Base-by-base conservation (phyloP, 37 sponge, comb jelly and placozoan genomes). In the Corticium candelabrum region DNA sequence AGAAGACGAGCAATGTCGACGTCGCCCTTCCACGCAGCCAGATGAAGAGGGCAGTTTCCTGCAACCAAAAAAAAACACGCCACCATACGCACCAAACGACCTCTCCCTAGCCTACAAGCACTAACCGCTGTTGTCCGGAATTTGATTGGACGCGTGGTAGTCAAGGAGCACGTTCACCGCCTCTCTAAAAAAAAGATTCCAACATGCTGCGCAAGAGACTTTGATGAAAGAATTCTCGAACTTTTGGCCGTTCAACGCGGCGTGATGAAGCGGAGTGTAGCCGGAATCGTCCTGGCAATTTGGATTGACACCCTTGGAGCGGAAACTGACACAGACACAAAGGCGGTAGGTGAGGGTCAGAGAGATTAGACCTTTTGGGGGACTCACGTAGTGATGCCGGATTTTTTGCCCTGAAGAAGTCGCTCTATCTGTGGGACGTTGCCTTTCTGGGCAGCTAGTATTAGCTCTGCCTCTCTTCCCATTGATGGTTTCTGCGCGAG, bases 1-100 rank as follows among this genome's bases (percentile, higher is more conserved):
- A 93, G 72, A 35, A 90, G 57, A 74, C 73, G 80, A 0, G 84
- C 83, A 4, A 90, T 76, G 41, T 90, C 89, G 29, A 82, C 5
- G 81, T 94, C 89, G 29, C 95, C 95, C 68, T 90, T 88, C 90
- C 91, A 90, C 11, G 91, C 86, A 31, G 90, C 86, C 74, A 90
- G 67, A 56, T 90, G 90, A 1, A 94, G 79, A 0, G 90, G 90
- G 43, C 68, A 85, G 73, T 82, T 86, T 34, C 90, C 87, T 87
- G 41, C 5, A 15, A 74, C 36, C 1, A 30, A 74, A n/a, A 32
- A 2, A 1, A 37, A 32, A 74, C 75, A 37, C 36, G 36, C 38
- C 33, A 32, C 33, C 68, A 68, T 33, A 68, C 68, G 33, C 68
- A 2, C 68, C 30, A 1, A 68, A 31, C 30, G 32, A 68, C 68